These are phyloP conservation scores for Drosophila insularis DNA, from an alignment of 1,140 invertebrate genomes.

Conservation along the genomic window DNA sequence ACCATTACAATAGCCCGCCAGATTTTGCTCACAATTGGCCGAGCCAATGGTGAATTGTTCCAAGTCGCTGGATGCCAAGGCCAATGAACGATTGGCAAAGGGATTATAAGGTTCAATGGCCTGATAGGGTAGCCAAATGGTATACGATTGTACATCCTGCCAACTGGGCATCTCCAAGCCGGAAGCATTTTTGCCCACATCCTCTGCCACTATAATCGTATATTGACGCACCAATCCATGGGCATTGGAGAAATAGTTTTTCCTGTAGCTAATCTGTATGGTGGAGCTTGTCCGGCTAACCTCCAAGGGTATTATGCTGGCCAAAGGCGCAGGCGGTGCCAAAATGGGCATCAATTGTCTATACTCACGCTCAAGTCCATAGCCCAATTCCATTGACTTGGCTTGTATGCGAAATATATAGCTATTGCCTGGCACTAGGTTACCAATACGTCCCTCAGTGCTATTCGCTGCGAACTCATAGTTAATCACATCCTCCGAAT, in stretches of 20 bases:
- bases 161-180: slow-evolving; percentile 93
- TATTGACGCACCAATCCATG: slow-evolving; percentile 94
- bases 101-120: slow-evolving; percentile 94
- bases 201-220: slow-evolving; percentile 95
- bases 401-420: slow-evolving; percentile 94
- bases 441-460: slow-evolving; percentile 87
- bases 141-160: slow-evolving; percentile 94
- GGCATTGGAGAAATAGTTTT: slow-evolving; percentile 94
- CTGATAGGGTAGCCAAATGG: slow-evolving; percentile 95
- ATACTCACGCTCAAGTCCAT: slow-evolving; percentile 88
- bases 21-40: slow-evolving; percentile 89
- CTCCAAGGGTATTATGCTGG: slow-evolving; percentile 90
- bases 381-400: slow-evolving; percentile 93
- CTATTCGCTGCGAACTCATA: slow-evolving; percentile 88
- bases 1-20: slow-evolving; percentile 94
- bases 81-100: slow-evolving; percentile 86
- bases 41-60: slow-evolving; percentile 94
- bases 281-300: slow-evolving; percentile 90
- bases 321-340: slow-evolving; percentile 90
- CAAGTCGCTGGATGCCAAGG: slow-evolving; percentile 84
- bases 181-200: slow-evolving; percentile 91
- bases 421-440: slow-evolving; percentile 89
- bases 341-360: slow-evolving; percentile 92
- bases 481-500: slow-evolving; percentile 83
- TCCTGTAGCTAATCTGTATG: slow-evolving; percentile 92